Evolutionary conservation across 2,113 vertebrate species (phyloP).

Genomic region (Hippocampus barbouri): DNA sequence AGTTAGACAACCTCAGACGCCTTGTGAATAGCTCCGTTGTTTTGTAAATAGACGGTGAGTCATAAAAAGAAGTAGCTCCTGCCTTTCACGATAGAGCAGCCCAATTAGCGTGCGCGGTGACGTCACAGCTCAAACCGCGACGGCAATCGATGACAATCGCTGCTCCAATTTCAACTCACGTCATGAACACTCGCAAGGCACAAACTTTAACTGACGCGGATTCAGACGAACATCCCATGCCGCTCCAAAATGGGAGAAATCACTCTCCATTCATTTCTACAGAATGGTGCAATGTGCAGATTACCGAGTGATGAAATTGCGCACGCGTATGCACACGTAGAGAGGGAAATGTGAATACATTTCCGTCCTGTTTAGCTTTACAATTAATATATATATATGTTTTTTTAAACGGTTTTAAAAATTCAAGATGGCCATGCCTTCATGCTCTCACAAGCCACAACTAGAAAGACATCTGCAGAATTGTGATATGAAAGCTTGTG

Average conservation of each 20-base stretch:
- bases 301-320: conserved; percentile 29
- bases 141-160: conserved; percentile 55
- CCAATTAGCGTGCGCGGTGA: conserved; percentile 55
- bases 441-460: conserved; percentile 6
- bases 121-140: conserved; percentile 53
- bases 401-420: neutral
- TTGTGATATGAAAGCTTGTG: conserved; percentile 42
- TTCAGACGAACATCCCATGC: conserved; percentile 21
- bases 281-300: conserved; percentile 21
- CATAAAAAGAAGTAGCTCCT: conserved; percentile 37
- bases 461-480: conserved; percentile 51
- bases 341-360: conserved; percentile 27
- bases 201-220: conserved; percentile 26
- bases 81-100: conserved; percentile 34
- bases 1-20: neutral
- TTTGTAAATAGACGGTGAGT: conserved; percentile 40
- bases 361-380: conserved; percentile 43
- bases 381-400: neutral
- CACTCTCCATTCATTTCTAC: conserved; percentile 3
- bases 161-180: conserved; percentile 52
- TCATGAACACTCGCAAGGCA: conserved; percentile 39
- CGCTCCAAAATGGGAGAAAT: conserved; percentile 16
- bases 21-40: conserved; percentile 13
- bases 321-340: conserved; percentile 10
- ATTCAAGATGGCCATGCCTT: conserved; percentile 15